phyloP scores from a whole-genome alignment of 2,113 vertebrate genomes.

The Microcebus murinus region DNA sequence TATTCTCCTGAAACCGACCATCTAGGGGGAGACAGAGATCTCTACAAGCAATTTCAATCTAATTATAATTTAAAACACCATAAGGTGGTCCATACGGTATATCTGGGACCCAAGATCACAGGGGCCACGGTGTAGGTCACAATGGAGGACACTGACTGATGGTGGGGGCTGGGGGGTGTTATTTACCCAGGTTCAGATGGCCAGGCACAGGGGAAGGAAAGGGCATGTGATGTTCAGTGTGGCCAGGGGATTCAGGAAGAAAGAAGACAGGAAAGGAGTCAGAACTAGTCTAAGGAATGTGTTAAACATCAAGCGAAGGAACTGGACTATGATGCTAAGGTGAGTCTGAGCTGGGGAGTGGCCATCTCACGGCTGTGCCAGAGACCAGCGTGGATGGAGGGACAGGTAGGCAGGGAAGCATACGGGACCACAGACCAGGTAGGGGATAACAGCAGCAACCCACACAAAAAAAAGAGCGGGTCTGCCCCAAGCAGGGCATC shows the following conservation, averaged over 20 bases:
- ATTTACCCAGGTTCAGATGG: background rate
- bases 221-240: background rate
- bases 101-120: accelerated
- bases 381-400: background rate
- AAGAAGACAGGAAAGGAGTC: background rate
- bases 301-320: background rate
- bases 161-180: too few relatives aligned
- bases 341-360: background rate
- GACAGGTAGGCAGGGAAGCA: background rate
- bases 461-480: background rate
- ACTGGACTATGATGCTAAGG: background rate
- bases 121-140: too few relatives aligned
- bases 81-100: background rate
- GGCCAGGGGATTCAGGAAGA: background rate
- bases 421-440: background rate
- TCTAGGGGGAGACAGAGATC: background rate
- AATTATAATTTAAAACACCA: background rate
- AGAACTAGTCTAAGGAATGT: background rate
- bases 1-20: background rate
- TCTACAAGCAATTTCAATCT: background rate
- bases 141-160: background rate
- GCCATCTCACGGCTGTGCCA: background rate
- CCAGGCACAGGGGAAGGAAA: background rate
- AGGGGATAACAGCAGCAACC: background rate
- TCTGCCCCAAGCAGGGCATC: background rate